These are phyloP conservation scores for Archips crataeganus DNA, from an alignment of 2,888 invertebrate genomes.

Conservation along the genomic window DNA sequence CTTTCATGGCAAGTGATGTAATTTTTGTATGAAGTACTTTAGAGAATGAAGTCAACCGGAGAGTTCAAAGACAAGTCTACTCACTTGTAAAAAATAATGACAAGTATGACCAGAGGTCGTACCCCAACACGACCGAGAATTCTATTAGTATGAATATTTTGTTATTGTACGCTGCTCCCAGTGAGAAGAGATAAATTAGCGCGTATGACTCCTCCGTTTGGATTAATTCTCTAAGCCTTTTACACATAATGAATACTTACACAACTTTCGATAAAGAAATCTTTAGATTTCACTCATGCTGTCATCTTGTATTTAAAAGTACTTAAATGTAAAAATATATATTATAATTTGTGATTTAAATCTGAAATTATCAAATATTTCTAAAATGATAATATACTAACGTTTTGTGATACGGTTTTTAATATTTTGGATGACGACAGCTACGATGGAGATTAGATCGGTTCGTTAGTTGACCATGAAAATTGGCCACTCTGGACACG, in stretches of 20 bases:
- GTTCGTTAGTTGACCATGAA: conserved; percentile 76
- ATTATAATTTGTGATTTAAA: conserved; percentile 11
- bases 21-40: conserved; percentile 31
- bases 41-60: not conserved
- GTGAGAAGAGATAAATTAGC: too few species aligned
- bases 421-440: not conserved
- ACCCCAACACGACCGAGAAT: not conserved
- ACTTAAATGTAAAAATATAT: conserved; percentile 1
- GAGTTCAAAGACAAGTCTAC: not conserved
- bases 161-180: too few species aligned
- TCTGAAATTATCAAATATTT: not conserved
- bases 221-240: not conserved
- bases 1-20: conserved; percentile 45
- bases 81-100: too few species aligned
- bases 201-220: not conserved
- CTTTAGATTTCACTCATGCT: conserved; percentile 13
- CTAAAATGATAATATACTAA: not conserved
- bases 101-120: too few species aligned
- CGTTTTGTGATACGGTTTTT: not conserved
- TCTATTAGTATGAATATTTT: not conserved
- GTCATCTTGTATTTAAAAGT: not conserved
- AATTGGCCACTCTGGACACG: conserved; percentile 80
- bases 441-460: not conserved
- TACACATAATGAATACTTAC: not conserved
- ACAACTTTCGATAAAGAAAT: conserved; percentile 4